These are phyloP conservation scores for silkworm (Bombyx mori) DNA, from an alignment of 1,140 invertebrate species.

Conservation along the genomic window DNA sequence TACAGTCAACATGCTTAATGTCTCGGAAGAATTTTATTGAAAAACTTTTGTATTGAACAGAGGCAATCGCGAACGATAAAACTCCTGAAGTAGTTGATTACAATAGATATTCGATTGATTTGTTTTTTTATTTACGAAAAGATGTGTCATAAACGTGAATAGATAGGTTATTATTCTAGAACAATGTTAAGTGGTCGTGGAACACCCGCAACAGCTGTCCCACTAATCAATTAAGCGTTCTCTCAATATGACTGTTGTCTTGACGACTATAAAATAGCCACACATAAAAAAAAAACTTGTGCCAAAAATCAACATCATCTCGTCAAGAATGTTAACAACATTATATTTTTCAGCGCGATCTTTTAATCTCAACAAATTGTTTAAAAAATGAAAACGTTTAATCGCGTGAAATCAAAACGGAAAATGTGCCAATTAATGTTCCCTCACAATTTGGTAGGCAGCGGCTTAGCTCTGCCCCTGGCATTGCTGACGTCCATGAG, in stretches of 20 bases:
- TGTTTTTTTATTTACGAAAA: not conserved
- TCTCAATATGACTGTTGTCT: constrained; percentile 49
- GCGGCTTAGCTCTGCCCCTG: no score
- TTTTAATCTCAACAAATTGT: constrained; percentile 60
- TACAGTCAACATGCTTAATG: constrained; percentile 19
- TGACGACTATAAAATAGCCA: constrained; percentile 56
- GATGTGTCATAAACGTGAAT: constrained; percentile 10
- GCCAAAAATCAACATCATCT: constrained; percentile 55
- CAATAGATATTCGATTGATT: no score
- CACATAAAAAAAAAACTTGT: constrained; percentile 52
- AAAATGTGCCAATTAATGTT: constrained; percentile 28
- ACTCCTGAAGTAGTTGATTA: no score
- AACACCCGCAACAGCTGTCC: constrained; percentile 48
- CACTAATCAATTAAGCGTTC: constrained; percentile 53
- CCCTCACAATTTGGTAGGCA: no score
- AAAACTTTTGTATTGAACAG: constrained; percentile 21
- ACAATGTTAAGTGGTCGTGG: constrained; percentile 29
- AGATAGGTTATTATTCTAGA: constrained; percentile 26
- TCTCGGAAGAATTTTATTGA: constrained; percentile 34
- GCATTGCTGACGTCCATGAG: no score
- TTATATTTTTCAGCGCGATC: constrained; percentile 57
- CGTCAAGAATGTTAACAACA: constrained; percentile 59
- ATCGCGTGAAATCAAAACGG: constrained; percentile 38
- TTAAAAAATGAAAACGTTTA: constrained; percentile 58
- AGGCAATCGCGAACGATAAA: no score